Evolutionary conservation across 1,140 invertebrate genomes (phyloP), one percentile per base, ranked within the genome.

Genomic region (Eulimnadia texana): DNA sequence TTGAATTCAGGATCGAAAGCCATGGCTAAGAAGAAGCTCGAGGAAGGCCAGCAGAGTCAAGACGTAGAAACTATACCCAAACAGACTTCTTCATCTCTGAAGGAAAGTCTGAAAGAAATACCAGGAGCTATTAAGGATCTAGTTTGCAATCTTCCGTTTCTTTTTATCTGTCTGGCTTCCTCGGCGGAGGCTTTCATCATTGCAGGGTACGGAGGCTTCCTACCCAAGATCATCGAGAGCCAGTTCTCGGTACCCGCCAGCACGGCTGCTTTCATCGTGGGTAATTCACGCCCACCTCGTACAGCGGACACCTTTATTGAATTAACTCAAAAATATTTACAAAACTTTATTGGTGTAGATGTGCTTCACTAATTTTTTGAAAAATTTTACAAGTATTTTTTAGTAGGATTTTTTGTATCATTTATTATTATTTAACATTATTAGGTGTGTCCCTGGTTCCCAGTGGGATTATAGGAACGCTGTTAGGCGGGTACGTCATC

Each of bases 171-270:
- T 67, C 68, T 90, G 58, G 86, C 85, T 2, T 85, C 84, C 1
- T 84, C 86, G 0, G 81, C 79, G 51, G 87, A 90, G 71, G 86
- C 86, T 19, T 74, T 89, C 67, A 73, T 90, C 0, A 78, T 90
- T 3, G 80, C 84, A 0, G 88, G 87, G 0, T 87, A 90, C 67
- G 84, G 86, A 1, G 84, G 86, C 0, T 91, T 90, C 68, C 72
- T 88, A 60, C 88, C 88, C 0, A 91, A 91, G 70, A 77, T 85
- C 58, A 85, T 91, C 54, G 86, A 92, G 72, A 87, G 85, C 71
- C 86, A 90, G 73, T 91, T 88, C 67, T 82, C 82, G 65, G 78
- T 90, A 9, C 81, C 78, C 28, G 81, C 87, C 0, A 82, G 83
- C 50, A 76, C 74, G 25, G 84, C 87, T 2, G 86, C 87, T 13